These are phyloP conservation scores for Corbicula japonica DNA, from an alignment of 2,888 invertebrate genomes.

Conservation along the genomic window DNA sequence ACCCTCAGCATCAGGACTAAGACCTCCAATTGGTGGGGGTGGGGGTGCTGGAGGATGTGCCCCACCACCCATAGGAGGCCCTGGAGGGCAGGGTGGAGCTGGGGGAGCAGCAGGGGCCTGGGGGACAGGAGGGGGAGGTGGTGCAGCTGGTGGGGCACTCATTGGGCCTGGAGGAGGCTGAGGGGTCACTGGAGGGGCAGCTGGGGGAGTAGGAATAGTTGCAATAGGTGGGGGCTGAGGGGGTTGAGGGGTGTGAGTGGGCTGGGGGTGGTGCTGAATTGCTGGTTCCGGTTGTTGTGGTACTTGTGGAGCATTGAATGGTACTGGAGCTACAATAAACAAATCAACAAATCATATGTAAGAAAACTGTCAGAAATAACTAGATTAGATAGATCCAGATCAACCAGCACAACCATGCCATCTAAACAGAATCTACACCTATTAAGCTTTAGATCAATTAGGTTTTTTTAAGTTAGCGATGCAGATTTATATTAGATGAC, in stretches of 20 bases:
- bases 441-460: no score
- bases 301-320: conserved; percentile 31
- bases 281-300: conserved; percentile 31
- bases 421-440: no score
- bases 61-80: conserved; percentile 89
- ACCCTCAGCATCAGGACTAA: conserved; percentile 87
- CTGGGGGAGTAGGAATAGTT: conserved; percentile 15
- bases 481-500: no score
- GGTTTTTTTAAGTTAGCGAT: no score
- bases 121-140: conserved; percentile 66
- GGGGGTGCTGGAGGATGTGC: conserved; percentile 89
- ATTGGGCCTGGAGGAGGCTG: conserved; percentile 87
- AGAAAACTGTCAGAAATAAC: no score
- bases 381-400: no score
- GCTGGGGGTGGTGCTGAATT: conserved; percentile 15
- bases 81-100: conserved; percentile 84
- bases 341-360: no score
- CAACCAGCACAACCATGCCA: no score
- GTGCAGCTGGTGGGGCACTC: conserved; percentile 60
- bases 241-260: conserved; percentile 7
- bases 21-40: conserved; percentile 86
- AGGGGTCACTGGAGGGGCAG: conserved; percentile 50
- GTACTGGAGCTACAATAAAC: conserved; percentile 39
- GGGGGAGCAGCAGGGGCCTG: conserved; percentile 70
- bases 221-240: conserved; percentile 16